phyloP scores from a whole-genome alignment of 2,888 invertebrate species.

The Drosophila testacea region DNA sequence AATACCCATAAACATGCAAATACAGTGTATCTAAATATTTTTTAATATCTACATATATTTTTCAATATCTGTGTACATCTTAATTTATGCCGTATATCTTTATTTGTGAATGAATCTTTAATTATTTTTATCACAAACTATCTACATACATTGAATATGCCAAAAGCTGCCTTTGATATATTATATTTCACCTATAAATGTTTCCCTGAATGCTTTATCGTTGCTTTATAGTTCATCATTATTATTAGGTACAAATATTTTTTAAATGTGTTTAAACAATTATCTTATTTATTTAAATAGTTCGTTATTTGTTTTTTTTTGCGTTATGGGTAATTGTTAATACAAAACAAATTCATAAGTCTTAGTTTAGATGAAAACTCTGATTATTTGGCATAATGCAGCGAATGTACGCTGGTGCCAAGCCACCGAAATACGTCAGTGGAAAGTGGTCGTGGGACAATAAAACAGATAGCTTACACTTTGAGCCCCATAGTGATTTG shows the following conservation, averaged over 20 bases:
- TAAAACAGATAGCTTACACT: slow-evolving; percentile 62
- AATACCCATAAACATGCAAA: too few species aligned
- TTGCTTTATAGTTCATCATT: slow-evolving; percentile 23
- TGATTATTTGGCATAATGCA: slow-evolving; percentile 56
- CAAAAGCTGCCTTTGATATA: too few species aligned
- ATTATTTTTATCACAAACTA: too few species aligned
- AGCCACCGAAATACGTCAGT: slow-evolving; percentile 74
- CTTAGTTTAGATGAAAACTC: neutral
- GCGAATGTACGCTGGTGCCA: slow-evolving; percentile 71
- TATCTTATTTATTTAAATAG: neutral
- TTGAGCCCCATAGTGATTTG: slow-evolving; percentile 57
- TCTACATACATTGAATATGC: too few species aligned
- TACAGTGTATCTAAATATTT: too few species aligned
- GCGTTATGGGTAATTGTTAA: neutral
- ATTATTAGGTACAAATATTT: neutral
- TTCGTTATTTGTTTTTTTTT: slow-evolving; percentile 4
- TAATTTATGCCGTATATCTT: too few species aligned
- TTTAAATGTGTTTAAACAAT: neutral
- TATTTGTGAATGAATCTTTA: too few species aligned
- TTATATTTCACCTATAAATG: too few species aligned
- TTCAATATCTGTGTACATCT: too few species aligned
- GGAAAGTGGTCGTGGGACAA: slow-evolving; percentile 83
- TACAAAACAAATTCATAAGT: neutral
- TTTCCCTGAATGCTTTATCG: neutral
- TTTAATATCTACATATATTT: too few species aligned